Base-by-base conservation (phyloP, 2,797 vertebrate genomes). In the Gambelia wislizenii region DNA sequence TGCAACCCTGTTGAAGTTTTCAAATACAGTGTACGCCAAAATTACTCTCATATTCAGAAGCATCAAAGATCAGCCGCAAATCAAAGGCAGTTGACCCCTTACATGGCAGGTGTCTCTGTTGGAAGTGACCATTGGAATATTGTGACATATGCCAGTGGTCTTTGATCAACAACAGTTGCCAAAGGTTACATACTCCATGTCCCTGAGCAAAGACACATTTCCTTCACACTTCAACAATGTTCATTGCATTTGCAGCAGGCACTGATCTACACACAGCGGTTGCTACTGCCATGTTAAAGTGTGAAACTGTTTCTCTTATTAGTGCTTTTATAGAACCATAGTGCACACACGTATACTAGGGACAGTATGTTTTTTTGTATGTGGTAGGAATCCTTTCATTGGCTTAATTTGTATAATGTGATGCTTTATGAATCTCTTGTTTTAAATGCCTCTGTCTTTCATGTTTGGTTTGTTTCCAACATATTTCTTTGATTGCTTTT, bases 401-500 rank as follows among this genome's bases (percentile, higher is more conserved):
- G 44, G 77, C 47, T 82, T 67, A 9, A 81, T 82, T 75, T 56
- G 20, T 70, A 33, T 82, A 59, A 54, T 14, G 22, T 85, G 44
- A 36, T 67, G 18, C 59, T 33, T 39, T 76, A 56, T 54, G 20
- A 13, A 8, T 87, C 25, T 80, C 64, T 83, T 52, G 36, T 39
- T 7, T 76, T 69, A 1, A 52, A 12, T 87, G 79, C 49, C 72
- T 83, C 70, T 49, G 49, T 67, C 36, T 54, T 83, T 33, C 36
- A 33, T 49, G 52, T 36, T 67, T 74, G 47, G n/a, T 89, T 75
- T 69, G 12, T 69, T 83, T 81, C 56, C 39, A 59, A 88, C 87
- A 85, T 80, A 89, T 33, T 0, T 74, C 86, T n/a, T 83, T 89
- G 84, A 4, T 90, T 39, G 83, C 89, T 93, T 91, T 91, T 77